Base-by-base conservation (phyloP, 2,888 invertebrate genomes). In the Pachliopta kotzebuea region DNA sequence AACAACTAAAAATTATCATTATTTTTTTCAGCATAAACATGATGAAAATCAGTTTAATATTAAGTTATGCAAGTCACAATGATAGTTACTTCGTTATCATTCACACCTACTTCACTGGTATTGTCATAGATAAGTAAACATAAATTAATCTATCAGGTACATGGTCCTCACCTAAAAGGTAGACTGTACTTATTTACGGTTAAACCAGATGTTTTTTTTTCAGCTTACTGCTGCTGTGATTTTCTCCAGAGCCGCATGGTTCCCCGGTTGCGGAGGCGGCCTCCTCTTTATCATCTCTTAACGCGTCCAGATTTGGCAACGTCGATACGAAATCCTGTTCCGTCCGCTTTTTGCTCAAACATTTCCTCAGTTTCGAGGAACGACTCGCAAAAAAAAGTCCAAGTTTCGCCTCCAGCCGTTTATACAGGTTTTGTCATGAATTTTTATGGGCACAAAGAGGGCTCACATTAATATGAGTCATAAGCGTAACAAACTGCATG, bases 241-340 rank as follows among this genome's bases (percentile, higher is more conserved):
- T 80, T 65, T 80, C 70, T 80, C 77, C 79, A 74, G 74, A 72
- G 69, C 69, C 74, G 69, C 71, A 72, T 72, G 77, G 75, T 76
- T 73, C 74, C 75, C 74, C 76, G 69, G 74, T 71, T 74, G 73
- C 75, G 75, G 73, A 69, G 76, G 83, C 87, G 86, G 88, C 85
- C 78, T 84, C 83, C 83, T 83, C 88, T 88, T 88, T 89, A 88
- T 88, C 88, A 85, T 87, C 86, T 88, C 84, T 89, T 88, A 86
- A 87, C 88, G 88, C 88, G 85, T 85, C 86, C 90, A 86, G 89
- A 90, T 90, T 89, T 85, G 90, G 89, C 84, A 77, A 84, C 81
- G 85, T 80, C 88, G 88, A 90, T 89, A 86, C 83, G 82, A 84
- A 86, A 90, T 90, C 90, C 90, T 88, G 90, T 89, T 89, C 80